These are phyloP conservation scores for Megaceryle torquata DNA, from an alignment of 2,113 vertebrate genomes.

Conservation along the genomic window DNA sequence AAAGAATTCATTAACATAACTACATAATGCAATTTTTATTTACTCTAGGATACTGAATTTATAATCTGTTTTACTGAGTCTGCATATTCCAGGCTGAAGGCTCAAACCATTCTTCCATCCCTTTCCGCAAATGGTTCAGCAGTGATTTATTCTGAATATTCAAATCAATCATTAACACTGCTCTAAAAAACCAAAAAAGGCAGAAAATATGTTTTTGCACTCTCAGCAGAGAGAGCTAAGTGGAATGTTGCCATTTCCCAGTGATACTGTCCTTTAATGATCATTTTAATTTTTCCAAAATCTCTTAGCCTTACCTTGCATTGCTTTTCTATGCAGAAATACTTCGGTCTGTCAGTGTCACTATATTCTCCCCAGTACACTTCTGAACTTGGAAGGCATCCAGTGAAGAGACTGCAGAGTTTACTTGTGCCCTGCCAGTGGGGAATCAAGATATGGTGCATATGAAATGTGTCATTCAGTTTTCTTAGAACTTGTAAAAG, in stretches of 20 bases:
- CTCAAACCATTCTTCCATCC: neutral
- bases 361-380: neutral
- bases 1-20: neutral
- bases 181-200: neutral
- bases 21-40: neutral
- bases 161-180: neutral
- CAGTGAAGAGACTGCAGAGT: neutral
- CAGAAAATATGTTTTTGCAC: neutral
- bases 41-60: neutral
- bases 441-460: neutral
- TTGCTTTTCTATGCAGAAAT: neutral
- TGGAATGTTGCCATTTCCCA: neutral
- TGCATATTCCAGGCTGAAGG: neutral
- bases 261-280: neutral
- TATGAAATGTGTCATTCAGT: neutral
- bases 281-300: neutral
- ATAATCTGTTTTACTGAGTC: neutral
- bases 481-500: conserved; percentile 9
- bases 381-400: neutral
- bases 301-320: neutral
- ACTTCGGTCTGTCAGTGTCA: neutral
- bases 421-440: neutral
- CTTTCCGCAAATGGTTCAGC: neutral
- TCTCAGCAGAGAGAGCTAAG: neutral
- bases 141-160: neutral